Percentiles rank a stretch among this genome's conserved stretches.
Conservation (phyloP, 1,140 invertebrate species). For the Matsumurasca onukii region DNA sequence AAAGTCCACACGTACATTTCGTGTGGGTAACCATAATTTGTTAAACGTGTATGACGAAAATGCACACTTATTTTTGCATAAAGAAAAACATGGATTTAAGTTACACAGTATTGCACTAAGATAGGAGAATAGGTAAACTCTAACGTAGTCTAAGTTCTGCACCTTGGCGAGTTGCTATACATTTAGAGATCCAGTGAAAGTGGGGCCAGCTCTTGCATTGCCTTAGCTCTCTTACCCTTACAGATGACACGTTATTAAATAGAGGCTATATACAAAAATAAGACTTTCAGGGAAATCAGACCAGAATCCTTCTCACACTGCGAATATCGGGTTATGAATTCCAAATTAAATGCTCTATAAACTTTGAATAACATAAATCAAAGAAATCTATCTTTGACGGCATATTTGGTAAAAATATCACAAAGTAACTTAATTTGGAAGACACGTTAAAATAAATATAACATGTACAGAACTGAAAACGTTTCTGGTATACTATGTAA, state of each 20-base stretch:
- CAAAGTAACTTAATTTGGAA: constrained; percentile 23
- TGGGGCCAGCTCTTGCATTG: background rate
- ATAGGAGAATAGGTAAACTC: background rate
- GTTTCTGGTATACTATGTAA: background rate
- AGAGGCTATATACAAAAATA: constrained; percentile 18
- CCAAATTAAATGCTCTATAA: background rate
- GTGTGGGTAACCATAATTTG: too few relatives aligned
- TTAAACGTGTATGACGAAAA: too few relatives aligned
- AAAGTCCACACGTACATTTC: too few relatives aligned
- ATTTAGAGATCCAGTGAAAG: background rate
- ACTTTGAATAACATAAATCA: background rate
- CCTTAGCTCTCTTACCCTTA: background rate
- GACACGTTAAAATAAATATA: constrained; percentile 16
- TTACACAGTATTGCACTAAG: constrained; percentile 16
- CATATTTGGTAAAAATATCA: constrained; percentile 23
- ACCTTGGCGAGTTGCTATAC: background rate
- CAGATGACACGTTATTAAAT: background rate
- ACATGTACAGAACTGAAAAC: background rate
- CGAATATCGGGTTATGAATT: background rate
- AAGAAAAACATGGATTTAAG: background rate
- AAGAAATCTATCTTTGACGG: background rate
- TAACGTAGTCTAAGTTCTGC: background rate
- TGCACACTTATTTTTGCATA: too few relatives aligned
- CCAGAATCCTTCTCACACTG: background rate
- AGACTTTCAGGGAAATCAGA: constrained; percentile 12